A percentile compares a stretch with the other conserved stretches of the same genome.
phyloP scores from a whole-genome alignment of 2,888 invertebrate species.

The Tortricodes alternella region DNA sequence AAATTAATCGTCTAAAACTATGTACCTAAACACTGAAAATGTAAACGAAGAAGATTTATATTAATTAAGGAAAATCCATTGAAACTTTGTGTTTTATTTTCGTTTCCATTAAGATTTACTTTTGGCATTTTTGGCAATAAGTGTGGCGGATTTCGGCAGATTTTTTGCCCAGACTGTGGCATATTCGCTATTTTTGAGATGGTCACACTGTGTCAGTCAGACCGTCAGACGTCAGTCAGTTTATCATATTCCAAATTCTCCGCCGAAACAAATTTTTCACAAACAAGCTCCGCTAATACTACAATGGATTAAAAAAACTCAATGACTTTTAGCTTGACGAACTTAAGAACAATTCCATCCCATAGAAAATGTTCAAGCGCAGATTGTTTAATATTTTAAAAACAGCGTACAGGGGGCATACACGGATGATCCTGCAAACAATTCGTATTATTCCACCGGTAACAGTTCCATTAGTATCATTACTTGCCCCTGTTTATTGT shows the following conservation, averaged over 20 bases:
- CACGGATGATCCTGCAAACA: constrained; percentile 42
- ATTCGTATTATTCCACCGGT: constrained; percentile 54
- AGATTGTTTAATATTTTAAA: constrained; percentile 53
- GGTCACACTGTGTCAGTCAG: no score
- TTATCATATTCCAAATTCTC: not conserved
- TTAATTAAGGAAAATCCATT: no score
- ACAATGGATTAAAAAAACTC: not conserved
- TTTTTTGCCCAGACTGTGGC: no score
- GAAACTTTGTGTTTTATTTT: no score
- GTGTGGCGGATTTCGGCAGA: no score
- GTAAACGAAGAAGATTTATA: no score
- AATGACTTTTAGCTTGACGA: not conserved
- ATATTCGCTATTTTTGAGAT: no score
- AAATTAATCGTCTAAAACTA: no score
- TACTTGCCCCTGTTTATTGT: constrained; percentile 57
- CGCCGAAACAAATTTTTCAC: constrained; percentile 3
- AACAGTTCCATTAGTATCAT: constrained; percentile 56
- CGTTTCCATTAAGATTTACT: no score
- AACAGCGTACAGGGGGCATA: constrained; percentile 44
- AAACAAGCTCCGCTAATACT: not conserved
- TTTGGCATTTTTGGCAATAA: no score
- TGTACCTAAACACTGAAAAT: no score
- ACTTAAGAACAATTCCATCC: constrained; percentile 13
- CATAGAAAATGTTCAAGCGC: constrained; percentile 55
- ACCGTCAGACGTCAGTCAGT: constrained; percentile 2